Conservation (phyloP, 2,888 invertebrate genomes). For the Hoplodrina blanda region DNA sequence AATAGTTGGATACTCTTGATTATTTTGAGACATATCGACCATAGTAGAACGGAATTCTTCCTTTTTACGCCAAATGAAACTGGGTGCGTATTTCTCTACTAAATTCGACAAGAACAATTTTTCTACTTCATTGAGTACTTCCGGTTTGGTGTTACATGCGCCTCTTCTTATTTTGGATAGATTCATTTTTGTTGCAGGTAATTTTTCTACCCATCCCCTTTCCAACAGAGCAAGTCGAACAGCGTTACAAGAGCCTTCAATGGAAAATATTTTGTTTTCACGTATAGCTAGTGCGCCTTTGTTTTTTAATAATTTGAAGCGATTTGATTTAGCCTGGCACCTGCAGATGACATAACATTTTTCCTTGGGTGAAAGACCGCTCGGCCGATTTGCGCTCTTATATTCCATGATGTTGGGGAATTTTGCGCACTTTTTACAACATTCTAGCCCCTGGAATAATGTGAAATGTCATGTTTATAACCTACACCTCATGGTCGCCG, state of each 20-base stretch:
- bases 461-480: not conserved
- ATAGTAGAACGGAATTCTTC: constrained; percentile 69
- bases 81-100: constrained; percentile 78
- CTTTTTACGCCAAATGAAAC: constrained; percentile 82
- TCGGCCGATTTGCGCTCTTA: constrained; percentile 57
- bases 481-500: too few relatives aligned
- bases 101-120: constrained; percentile 83
- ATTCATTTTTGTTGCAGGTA: constrained; percentile 83
- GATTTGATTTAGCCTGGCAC: constrained; percentile 75
- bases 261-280: constrained; percentile 89
- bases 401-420: constrained; percentile 40
- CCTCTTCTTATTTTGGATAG: constrained; percentile 79
- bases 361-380: constrained; percentile 81
- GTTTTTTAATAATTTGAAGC: constrained; percentile 80
- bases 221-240: constrained; percentile 91
- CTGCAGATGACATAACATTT: constrained; percentile 79
- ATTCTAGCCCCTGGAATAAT: constrained; percentile 41
- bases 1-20: constrained; percentile 71
- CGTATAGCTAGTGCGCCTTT: constrained; percentile 87
- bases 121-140: constrained; percentile 79
- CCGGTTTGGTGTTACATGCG: constrained; percentile 67
- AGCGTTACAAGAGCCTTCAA: constrained; percentile 88
- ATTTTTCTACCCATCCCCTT: constrained; percentile 94
- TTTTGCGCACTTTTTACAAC: constrained; percentile 26
- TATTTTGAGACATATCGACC: constrained; percentile 70